A percentile compares a stretch with the other conserved stretches of the same genome.
These are phyloP conservation scores for Acrobasis repandana DNA, from an alignment of 2,888 invertebrate species.

Conservation along the genomic window DNA sequence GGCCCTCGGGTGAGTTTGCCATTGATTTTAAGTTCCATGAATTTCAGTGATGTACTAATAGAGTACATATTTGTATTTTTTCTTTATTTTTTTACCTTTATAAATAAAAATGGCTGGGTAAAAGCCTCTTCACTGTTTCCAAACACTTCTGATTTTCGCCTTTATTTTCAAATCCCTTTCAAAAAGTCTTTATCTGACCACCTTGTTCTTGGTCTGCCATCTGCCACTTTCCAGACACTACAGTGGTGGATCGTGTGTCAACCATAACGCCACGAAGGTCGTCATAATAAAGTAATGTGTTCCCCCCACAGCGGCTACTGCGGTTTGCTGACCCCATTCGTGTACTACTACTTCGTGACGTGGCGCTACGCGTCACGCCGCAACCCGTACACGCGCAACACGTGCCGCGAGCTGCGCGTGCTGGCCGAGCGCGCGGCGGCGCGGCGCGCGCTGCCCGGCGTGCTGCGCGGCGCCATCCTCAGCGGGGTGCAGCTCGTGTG, in stretches of 20 bases:
- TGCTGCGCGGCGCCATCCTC: conserved; percentile 83
- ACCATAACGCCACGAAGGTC: too few species aligned
- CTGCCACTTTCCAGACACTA: too few species aligned
- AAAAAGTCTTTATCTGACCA: too few species aligned
- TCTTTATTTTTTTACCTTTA: too few species aligned
- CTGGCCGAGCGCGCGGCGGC: conserved; percentile 86
- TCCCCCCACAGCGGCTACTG: conserved; percentile 89
- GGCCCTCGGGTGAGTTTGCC: conserved; percentile 90
- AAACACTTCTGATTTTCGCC: too few species aligned
- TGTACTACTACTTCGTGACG: conserved; percentile 98
- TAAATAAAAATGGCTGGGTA: too few species aligned
- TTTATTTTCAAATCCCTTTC: too few species aligned
- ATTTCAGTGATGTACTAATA: too few species aligned
- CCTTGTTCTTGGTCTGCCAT: too few species aligned
- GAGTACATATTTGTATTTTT: too few species aligned
- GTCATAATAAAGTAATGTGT: background rate
- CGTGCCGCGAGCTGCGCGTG: conserved; percentile 93
- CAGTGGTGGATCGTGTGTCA: too few species aligned
- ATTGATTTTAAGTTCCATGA: background rate
- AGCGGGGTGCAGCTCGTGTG: conserved; percentile 87
- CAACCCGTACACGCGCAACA: conserved; percentile 97
- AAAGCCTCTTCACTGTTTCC: too few species aligned
- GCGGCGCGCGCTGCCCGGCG: conserved; percentile 86
- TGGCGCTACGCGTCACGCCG: conserved; percentile 95
- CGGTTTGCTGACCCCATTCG: conserved; percentile 95